Evolutionary conservation across 2,113 vertebrate genomes (phyloP).

Genomic region (Chionodraco myersi): DNA sequence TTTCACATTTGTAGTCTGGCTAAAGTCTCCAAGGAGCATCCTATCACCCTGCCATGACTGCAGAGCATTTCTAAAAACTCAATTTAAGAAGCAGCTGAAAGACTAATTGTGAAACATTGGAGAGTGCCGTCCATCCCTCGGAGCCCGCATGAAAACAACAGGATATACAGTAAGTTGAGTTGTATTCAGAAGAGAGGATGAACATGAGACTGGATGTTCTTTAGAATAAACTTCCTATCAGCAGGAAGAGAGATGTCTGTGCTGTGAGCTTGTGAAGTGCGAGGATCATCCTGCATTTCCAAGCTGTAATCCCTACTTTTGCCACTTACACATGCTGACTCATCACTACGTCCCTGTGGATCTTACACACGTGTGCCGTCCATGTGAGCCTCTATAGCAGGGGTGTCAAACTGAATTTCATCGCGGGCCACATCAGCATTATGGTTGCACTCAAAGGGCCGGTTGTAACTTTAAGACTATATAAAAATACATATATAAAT

Average conservation of each 20-base stretch:
- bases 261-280: background rate
- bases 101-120: slow-evolving; percentile 32
- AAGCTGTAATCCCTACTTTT: background rate
- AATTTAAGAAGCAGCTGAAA: slow-evolving; percentile 65
- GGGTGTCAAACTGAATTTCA: too few relatives aligned
- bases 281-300: slow-evolving; percentile 20
- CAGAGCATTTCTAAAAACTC: slow-evolving; percentile 58
- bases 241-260: background rate
- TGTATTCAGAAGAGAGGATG: slow-evolving; percentile 35
- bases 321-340: background rate
- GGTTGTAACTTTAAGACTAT: too few relatives aligned
- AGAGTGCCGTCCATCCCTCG: slow-evolving; percentile 17
- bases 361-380: slow-evolving; percentile 9
- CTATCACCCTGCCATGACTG: slow-evolving; percentile 33
- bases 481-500: too few relatives aligned
- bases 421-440: too few relatives aligned
- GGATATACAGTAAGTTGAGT: slow-evolving; percentile 12
- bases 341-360: slow-evolving; percentile 8
- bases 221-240: slow-evolving; percentile 12
- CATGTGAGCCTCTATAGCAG: background rate
- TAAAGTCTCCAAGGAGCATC: slow-evolving; percentile 50
- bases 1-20: slow-evolving; percentile 45
- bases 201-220: slow-evolving; percentile 1
- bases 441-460: too few relatives aligned
- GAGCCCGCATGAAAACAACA: slow-evolving; percentile 10